Base-by-base conservation (phyloP, 2,113 vertebrate genomes). In the Raja brachyura region DNA sequence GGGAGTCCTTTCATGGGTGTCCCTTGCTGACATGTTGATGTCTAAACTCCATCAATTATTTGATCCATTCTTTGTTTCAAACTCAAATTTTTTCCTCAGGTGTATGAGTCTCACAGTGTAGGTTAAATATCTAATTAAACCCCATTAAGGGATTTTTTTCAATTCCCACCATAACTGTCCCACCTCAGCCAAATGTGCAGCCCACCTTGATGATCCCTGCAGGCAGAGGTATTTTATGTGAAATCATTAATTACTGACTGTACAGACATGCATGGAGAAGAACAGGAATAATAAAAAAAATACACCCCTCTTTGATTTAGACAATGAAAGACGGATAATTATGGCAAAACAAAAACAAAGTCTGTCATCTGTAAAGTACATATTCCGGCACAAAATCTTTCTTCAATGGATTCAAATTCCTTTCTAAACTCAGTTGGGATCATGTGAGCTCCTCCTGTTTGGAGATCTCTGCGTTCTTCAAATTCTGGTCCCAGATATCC, bases 171-270 rank as follows among this genome's bases (percentile, higher is more conserved):
- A 88, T 31, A 25, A 66, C 66, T 70, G 39, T 70, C 66, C 63
- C 33, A 92, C 68, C 90, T 92, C 90, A 73, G 90, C 39, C 68
- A 54, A 54, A 33, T 54, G 9, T 48, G 6, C 8, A 54, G 66
- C 90, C 68, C 90, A 39, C 66, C 39, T 92, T 74, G 61, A 39
- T 31, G 14, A 68, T 20, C 86, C 61, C 86, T 90, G 63, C 33
- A 92, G 90, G 90, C 90, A 73, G 28, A 13, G 2, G 33, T 9
- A 39, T 73, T 92, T 92, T 48, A 73, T 74, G 33, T 74, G 66
- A 48, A 92, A 92, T 92, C 90, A 92, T 48, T 68, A 92, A 92
- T 92, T 92, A 92, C 88, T 39, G 48, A 73, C 90, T 92, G 90
- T 73, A 92, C 90, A 92, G 90, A 70, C 90, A 73, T 10, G 68